phyloP scores from a whole-genome alignment of 2,113 vertebrate species.

The sheep (Ovis aries) region ARS-UI_Ramb_v3.0 NC_056078.1:21524501-21525000 shows the following conservation, averaged over 20 bases:
- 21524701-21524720: not conserved
- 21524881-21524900: not conserved
- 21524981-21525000: not conserved
- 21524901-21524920: not conserved
- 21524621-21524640: not conserved
- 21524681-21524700: not conserved
- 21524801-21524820: fast-evolving
- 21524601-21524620: not conserved
- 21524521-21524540: not conserved
- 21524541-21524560: not conserved
- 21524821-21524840: not conserved
- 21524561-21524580: not conserved
- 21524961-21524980: not conserved
- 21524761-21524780: not conserved
- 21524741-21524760: not conserved
- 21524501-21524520: not conserved
- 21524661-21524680: not conserved
- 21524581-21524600: not conserved
- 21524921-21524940: not conserved
- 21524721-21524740: not conserved
- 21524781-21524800: not conserved
- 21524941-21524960: not conserved
- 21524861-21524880: not conserved
- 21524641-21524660: not conserved
- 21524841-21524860: not conserved